phyloP scores from a whole-genome alignment of 1,140 invertebrate genomes.

The Phocides pigmalion region DNA sequence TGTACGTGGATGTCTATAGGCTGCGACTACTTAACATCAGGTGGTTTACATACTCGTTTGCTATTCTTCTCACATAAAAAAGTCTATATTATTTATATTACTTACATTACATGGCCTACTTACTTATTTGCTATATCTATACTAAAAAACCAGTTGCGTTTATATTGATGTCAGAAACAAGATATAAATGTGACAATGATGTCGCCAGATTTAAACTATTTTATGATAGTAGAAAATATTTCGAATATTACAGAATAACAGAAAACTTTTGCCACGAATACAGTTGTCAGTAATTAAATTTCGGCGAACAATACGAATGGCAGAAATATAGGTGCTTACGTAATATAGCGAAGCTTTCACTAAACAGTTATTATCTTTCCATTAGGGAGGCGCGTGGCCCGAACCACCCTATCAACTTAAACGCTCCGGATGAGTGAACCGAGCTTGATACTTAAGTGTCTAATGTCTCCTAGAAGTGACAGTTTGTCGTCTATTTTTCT shows the following conservation, averaged over 20 bases:
- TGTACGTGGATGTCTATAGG: too few relatives aligned
- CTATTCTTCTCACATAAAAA: too few relatives aligned
- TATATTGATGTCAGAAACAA: too few relatives aligned
- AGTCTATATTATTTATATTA: too few relatives aligned
- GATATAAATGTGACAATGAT: neutral
- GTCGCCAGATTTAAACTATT: neutral
- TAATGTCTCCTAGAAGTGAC: conserved; percentile 1
- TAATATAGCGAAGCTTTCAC: conserved; percentile 22
- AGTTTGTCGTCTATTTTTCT: neutral
- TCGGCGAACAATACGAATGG: neutral
- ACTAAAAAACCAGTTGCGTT: too few relatives aligned
- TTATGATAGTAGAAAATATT: neutral
- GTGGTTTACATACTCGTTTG: too few relatives aligned
- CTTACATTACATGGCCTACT: too few relatives aligned
- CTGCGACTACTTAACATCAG: too few relatives aligned
- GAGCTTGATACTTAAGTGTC: conserved; percentile 4
- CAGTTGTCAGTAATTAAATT: neutral
- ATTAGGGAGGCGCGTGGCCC: conserved; percentile 36
- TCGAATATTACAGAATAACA: neutral
- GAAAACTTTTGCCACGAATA: neutral
- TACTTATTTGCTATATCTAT: too few relatives aligned
- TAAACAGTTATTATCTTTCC: conserved; percentile 52
- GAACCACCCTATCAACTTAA: conserved; percentile 37
- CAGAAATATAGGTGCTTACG: neutral
- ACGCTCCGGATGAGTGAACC: conserved; percentile 34